Conservation (phyloP, 2,113 vertebrate genomes). For the Hipposideros armiger region DNA sequence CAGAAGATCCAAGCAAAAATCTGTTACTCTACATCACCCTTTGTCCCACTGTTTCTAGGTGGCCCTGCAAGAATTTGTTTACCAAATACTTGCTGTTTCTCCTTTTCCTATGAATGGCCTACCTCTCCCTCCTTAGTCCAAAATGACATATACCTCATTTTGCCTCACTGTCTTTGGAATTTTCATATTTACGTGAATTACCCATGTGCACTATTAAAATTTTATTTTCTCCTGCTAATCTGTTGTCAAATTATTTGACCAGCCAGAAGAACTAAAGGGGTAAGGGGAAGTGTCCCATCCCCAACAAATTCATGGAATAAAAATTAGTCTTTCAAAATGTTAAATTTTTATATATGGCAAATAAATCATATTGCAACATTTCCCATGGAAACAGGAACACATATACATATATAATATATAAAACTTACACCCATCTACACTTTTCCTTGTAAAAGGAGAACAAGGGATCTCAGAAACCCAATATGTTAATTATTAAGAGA, state of each 20-base stretch:
- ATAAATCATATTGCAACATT: neutral
- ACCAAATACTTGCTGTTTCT: neutral
- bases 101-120: neutral
- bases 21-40: neutral
- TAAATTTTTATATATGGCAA: slow-evolving; percentile 5
- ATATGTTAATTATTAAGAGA: slow-evolving; percentile 64
- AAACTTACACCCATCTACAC: neutral
- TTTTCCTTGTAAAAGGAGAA: slow-evolving; percentile 25
- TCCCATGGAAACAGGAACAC: slow-evolving; percentile 31
- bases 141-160: neutral
- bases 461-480: neutral
- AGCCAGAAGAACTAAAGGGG: neutral
- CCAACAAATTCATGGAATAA: neutral
- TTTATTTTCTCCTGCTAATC: neutral
- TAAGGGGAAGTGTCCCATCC: neutral
- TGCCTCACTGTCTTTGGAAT: neutral
- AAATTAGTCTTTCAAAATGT: slow-evolving; percentile 33
- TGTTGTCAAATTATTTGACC: neutral
- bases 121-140: neutral
- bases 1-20: neutral
- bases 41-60: neutral
- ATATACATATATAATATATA: neutral
- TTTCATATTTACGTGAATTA: neutral
- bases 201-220: neutral
- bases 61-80: neutral